A percentile compares a stretch with the other conserved stretches of the same genome.
Evolutionary conservation across 2,113 vertebrate genomes (phyloP).

Genomic region (Prolemur simus): DNA sequence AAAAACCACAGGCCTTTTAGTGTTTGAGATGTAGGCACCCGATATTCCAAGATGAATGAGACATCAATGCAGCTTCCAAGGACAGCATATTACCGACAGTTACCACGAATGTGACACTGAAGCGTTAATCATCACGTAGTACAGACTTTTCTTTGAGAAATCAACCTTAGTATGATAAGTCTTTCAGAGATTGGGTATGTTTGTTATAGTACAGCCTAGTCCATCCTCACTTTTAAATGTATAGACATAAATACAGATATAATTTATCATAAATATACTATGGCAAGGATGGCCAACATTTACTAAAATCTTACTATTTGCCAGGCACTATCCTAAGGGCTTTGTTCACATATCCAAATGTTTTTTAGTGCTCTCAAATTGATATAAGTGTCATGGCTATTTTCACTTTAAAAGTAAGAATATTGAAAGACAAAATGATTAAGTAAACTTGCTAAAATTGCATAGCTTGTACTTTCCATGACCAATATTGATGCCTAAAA

Average conservation of each 20-base stretch:
- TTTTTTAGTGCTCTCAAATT: background rate
- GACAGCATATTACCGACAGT: too few species aligned
- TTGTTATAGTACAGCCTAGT: background rate
- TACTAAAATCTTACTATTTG: background rate
- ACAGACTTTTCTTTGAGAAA: background rate
- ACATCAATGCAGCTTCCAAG: background rate
- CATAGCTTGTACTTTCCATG: background rate
- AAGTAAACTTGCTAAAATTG: background rate
- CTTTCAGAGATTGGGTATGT: background rate
- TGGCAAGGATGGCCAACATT: background rate
- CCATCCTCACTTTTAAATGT: background rate
- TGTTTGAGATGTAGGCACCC: background rate
- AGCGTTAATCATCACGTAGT: accelerated
- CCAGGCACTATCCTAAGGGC: background rate
- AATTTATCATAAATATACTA: background rate
- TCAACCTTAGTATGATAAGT: background rate
- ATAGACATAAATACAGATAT: background rate
- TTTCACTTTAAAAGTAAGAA: background rate
- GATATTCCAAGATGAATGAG: background rate
- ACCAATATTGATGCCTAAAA: background rate
- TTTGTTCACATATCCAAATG: background rate
- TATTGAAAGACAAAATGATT: background rate
- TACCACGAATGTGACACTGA: background rate
- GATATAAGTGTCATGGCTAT: background rate
- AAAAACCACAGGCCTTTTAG: background rate